Conservation (phyloP, 2,113 vertebrate genomes). For the Datnioides undecimradiatus region DNA sequence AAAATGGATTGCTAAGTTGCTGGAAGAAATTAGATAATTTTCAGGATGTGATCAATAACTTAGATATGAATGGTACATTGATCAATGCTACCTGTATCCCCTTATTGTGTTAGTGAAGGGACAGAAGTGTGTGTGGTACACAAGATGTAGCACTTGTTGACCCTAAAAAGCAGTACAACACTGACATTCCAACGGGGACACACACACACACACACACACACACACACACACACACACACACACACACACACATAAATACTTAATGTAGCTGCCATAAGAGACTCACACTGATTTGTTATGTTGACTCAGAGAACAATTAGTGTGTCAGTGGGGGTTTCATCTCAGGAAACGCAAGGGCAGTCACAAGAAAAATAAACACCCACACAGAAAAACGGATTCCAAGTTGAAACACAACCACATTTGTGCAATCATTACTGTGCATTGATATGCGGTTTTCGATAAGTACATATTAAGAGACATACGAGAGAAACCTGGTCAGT, state of each 20-base stretch:
- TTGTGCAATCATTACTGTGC: conserved; percentile 48
- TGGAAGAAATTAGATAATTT: not conserved
- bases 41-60: not conserved
- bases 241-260: conserved; percentile 16
- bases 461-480: not conserved
- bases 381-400: not conserved
- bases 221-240: conserved; percentile 21
- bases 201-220: conserved; percentile 23
- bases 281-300: conserved; percentile 25
- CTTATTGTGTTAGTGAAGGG: not conserved
- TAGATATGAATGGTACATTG: not conserved
- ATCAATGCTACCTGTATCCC: not conserved
- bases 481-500: not conserved
- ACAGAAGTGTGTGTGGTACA: not conserved
- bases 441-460: conserved; percentile 21
- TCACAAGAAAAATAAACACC: not conserved
- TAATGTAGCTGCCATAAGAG: conserved; percentile 63
- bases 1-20: not conserved
- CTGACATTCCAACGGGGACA: conserved; percentile 8
- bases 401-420: conserved; percentile 26
- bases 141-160: conserved; percentile 4
- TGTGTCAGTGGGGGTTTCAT: not conserved
- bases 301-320: conserved; percentile 4
- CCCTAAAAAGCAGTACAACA: conserved; percentile 46
- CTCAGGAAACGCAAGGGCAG: conserved; percentile 26